Conservation (phyloP, 1,140 invertebrate species). For the Aphelenchoides fujianensis region DNA sequence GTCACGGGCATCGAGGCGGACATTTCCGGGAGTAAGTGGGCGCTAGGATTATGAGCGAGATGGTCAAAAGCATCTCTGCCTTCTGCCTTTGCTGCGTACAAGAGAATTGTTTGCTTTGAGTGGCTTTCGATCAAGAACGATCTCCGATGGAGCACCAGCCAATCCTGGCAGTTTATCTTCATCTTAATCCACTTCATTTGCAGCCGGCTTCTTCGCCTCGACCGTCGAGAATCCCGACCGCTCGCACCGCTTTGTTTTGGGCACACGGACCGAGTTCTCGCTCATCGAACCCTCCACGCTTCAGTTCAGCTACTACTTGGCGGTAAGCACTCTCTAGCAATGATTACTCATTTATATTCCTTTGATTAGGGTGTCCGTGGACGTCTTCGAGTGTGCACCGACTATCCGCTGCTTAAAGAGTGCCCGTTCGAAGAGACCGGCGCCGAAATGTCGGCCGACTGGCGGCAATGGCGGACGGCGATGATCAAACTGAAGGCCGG, state of each 20-base stretch:
- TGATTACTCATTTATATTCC: not conserved
- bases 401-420: conserved; percentile 7
- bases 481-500: conserved; percentile 16
- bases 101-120: conserved; percentile 12
- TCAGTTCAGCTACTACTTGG: conserved; percentile 30
- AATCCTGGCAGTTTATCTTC: too few species aligned
- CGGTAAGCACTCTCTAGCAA: conserved; percentile 2
- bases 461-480: conserved; percentile 13
- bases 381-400: conserved; percentile 16
- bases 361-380: conserved; percentile 18
- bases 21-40: conserved; percentile 12
- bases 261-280: not conserved
- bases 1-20: conserved; percentile 25
- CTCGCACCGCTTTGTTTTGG: conserved; percentile 5
- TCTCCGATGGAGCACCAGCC: too few species aligned
- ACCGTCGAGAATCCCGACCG: conserved; percentile 10
- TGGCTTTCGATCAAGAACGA: not conserved
- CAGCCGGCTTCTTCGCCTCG: conserved; percentile 2
- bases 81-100: not conserved
- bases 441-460: conserved; percentile 12
- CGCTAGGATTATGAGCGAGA: not conserved
- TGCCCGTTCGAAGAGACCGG: conserved; percentile 24
- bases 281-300: conserved; percentile 18
- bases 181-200: too few species aligned
- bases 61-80: not conserved